Conservation (phyloP, 2,797 vertebrate genomes). For the Melanotaenia nigrans region DNA sequence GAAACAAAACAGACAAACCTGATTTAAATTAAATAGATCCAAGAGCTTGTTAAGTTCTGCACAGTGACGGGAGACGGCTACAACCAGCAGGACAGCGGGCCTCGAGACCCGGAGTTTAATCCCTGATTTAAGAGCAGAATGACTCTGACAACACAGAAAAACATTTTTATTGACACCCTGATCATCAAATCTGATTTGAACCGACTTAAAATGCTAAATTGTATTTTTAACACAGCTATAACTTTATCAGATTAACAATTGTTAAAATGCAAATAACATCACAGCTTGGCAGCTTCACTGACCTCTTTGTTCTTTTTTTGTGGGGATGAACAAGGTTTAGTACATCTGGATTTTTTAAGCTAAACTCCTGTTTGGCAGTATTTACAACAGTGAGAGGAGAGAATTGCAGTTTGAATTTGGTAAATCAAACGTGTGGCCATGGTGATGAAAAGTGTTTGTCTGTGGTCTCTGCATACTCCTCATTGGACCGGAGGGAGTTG, state of each 20-base stretch:
- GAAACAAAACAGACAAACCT: too few relatives aligned
- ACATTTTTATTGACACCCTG: not conserved
- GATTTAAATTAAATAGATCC: not conserved
- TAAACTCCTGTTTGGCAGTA: slow-evolving; percentile 16
- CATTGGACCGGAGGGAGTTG: slow-evolving; percentile 14
- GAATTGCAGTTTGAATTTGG: not conserved
- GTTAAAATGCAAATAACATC: slow-evolving; percentile 6
- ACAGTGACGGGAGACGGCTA: not conserved
- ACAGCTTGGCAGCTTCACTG: slow-evolving; percentile 19
- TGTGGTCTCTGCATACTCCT: slow-evolving; percentile 17
- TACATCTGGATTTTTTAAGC: not conserved
- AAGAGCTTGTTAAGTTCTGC: not conserved
- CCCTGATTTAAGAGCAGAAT: not conserved
- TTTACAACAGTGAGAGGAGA: slow-evolving; percentile 1
- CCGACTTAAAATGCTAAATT: not conserved
- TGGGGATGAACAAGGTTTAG: not conserved
- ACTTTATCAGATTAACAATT: slow-evolving; percentile 1
- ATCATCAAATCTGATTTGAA: not conserved
- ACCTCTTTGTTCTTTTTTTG: not conserved
- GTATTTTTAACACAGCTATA: slow-evolving; percentile 6
- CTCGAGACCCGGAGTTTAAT: too few relatives aligned
- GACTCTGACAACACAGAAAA: too few relatives aligned
- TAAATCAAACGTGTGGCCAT: not conserved
- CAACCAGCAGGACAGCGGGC: not conserved
- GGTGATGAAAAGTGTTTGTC: not conserved